Base-by-base conservation (phyloP, 2,888 invertebrate genomes). In the Masnerella sp. region DNA sequence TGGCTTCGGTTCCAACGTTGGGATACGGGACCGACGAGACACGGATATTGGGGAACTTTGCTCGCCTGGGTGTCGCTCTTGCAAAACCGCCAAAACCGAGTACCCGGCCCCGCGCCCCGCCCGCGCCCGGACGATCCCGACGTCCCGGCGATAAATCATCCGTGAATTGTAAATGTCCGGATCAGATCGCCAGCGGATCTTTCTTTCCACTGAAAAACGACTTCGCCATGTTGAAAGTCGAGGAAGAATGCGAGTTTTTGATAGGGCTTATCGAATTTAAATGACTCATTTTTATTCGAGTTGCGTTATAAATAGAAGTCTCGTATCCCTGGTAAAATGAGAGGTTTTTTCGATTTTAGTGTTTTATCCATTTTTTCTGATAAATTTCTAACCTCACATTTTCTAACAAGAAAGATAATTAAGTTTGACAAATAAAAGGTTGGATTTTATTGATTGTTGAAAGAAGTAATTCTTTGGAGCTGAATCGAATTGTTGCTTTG, bases 101-200 rank as follows among this genome's bases (percentile, higher is more conserved):
- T 22, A n/a, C n/a, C 52, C 40, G 64, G 34, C 30, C 25, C 62
- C 54, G 64, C n/a, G 56, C 49, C 36, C 38, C 32, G 65, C 43
- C 54, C 58, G 32, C 40, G 32, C 59, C 42, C 51, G 30, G 38
- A 45, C 47, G 38, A 38, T 9, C 64, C 52, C 62, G 71, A 58
- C 59, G 45, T 30, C 22, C 56, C 69, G 75, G 81, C 83, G 72
- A 85, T 86, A 87, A 87, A 87, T 86, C 84, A 80, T 58, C 73
- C 76, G 75, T 52, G 74, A 81, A 78, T 81, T 79, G 80, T 87
- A 85, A 87, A 86, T 78, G 87, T 84, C 86, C 80, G 72, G 78
- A 70, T 81, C 87, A 85, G 84, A 77, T 79, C 77, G 78, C 75
- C 62, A 56, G 64, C 61, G 62, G 62, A 14, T 75, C 59, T 73